phyloP scores from a whole-genome alignment of 2,888 invertebrate genomes.

The Azorinus chamasolen region DNA sequence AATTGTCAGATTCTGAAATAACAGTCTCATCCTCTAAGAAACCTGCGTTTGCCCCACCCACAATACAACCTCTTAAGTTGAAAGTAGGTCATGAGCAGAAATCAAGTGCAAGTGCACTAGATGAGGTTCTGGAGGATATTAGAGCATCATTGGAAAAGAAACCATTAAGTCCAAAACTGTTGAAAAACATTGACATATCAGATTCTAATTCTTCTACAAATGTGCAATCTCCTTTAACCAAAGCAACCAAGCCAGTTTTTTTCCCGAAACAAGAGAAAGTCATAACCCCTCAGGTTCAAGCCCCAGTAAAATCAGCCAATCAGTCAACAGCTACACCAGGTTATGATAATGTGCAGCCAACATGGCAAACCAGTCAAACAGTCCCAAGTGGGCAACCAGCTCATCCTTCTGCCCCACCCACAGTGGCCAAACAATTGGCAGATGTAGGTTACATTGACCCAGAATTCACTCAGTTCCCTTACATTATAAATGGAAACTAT shows the following conservation, averaged over 20 bases:
- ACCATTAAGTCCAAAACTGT: constrained; percentile 64
- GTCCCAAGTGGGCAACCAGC: not conserved
- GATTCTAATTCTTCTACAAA: constrained; percentile 61
- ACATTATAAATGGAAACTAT: constrained; percentile 78
- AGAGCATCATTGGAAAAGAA: constrained; percentile 76
- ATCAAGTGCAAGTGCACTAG: constrained; percentile 77
- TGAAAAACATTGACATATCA: constrained; percentile 65
- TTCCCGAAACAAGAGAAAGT: constrained; percentile 25
- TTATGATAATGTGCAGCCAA: constrained; percentile 45
- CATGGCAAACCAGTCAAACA: constrained; percentile 35
- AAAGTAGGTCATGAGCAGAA: constrained; percentile 57
- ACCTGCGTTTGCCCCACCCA: constrained; percentile 75
- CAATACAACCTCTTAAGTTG: constrained; percentile 76
- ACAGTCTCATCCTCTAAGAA: constrained; percentile 20
- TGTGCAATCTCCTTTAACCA: constrained; percentile 56
- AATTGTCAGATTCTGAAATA: constrained; percentile 41
- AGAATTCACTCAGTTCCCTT: constrained; percentile 70
- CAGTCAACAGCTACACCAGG: constrained; percentile 32
- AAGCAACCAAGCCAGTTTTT: constrained; percentile 51
- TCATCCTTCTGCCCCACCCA: not conserved
- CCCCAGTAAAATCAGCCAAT: constrained; percentile 11
- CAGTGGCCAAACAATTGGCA: constrained; percentile 25
- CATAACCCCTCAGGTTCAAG: constrained; percentile 1
- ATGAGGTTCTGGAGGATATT: constrained; percentile 81
- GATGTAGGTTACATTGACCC: constrained; percentile 63